A percentile compares a stretch with the other conserved stretches of the same genome.
Evolutionary conservation across 2,888 invertebrate species (phyloP).

Genomic region (Trichogramma dendrolimi): DNA sequence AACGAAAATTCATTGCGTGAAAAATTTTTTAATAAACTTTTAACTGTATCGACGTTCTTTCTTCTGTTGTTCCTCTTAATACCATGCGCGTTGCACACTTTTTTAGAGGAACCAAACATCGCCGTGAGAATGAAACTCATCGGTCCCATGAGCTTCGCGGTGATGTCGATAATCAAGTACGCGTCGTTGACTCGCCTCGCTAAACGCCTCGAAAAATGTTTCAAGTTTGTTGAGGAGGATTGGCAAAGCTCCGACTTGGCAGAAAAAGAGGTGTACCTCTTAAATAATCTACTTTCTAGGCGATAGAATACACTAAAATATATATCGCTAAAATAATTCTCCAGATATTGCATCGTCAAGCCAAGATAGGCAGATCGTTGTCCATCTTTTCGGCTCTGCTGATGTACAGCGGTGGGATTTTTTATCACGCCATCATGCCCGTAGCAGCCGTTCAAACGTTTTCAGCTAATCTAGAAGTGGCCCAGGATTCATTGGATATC

Average conservation of each 20-base stretch:
- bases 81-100: constrained; percentile 31
- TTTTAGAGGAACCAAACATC: constrained; percentile 32
- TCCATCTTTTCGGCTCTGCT: constrained; percentile 30
- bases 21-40: too few species aligned
- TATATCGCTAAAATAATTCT: constrained; percentile 13
- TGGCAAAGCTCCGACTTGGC: constrained; percentile 29
- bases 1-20: too few species aligned
- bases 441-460: constrained; percentile 15
- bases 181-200: constrained; percentile 31
- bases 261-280: too few species aligned
- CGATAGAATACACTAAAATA: constrained; percentile 35
- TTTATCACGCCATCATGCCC: constrained; percentile 30
- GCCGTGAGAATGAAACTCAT: constrained; percentile 12
- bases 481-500: constrained; percentile 27
- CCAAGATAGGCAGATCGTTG: constrained; percentile 33
- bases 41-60: too few species aligned
- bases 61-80: constrained; percentile 35
- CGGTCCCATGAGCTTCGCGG: constrained; percentile 38
- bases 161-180: constrained; percentile 39
- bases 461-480: constrained; percentile 18
- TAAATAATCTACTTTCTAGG: background rate
- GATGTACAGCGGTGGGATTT: constrained; percentile 33
- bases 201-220: constrained; percentile 32
- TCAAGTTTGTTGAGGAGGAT: constrained; percentile 34
- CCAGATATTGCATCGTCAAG: constrained; percentile 9